phyloP scores from a whole-genome alignment of 2,797 vertebrate species.

The Thaleichthys pacificus region DNA sequence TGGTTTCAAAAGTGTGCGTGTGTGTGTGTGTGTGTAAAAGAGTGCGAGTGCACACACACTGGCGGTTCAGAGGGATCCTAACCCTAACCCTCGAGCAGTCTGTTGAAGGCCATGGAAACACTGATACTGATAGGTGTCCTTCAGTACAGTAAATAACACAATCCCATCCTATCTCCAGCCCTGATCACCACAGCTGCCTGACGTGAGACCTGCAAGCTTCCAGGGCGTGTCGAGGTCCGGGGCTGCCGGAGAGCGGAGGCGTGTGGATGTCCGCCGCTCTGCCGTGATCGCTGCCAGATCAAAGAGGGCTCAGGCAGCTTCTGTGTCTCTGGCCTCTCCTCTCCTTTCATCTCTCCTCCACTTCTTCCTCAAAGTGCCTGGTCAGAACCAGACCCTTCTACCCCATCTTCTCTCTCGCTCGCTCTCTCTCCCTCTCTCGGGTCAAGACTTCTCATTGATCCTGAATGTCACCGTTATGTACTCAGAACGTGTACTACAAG shows the following conservation, averaged over 20 bases:
- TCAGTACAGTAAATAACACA: conserved; percentile 39
- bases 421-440: conserved; percentile 37
- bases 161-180: conserved; percentile 6
- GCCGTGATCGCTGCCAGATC: conserved; percentile 22
- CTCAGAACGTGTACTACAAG: not conserved
- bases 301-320: conserved; percentile 25
- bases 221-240: no score
- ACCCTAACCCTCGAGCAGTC: not conserved
- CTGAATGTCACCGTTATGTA: conserved; percentile 30
- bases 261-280: not conserved
- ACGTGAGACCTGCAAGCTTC: no score
- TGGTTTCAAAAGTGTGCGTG: conserved; percentile 5
- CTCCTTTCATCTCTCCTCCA: conserved; percentile 32
- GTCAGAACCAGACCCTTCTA: conserved; percentile 28
- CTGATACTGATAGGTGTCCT: not conserved
- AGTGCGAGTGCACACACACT: conserved; percentile 28
- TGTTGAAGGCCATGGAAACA: not conserved
- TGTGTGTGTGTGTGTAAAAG: conserved; percentile 14
- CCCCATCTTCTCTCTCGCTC: conserved; percentile 39
- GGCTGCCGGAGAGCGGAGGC: no score
- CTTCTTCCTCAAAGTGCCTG: conserved; percentile 29
- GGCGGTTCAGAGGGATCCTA: not conserved
- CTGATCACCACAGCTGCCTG: not conserved
- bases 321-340: conserved; percentile 25
- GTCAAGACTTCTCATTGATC: conserved; percentile 53